A percentile compares a stretch with the other conserved stretches of the same genome.
phyloP scores from a whole-genome alignment of 1,140 invertebrate genomes.

The Macrosteles quadrilineatus region DNA sequence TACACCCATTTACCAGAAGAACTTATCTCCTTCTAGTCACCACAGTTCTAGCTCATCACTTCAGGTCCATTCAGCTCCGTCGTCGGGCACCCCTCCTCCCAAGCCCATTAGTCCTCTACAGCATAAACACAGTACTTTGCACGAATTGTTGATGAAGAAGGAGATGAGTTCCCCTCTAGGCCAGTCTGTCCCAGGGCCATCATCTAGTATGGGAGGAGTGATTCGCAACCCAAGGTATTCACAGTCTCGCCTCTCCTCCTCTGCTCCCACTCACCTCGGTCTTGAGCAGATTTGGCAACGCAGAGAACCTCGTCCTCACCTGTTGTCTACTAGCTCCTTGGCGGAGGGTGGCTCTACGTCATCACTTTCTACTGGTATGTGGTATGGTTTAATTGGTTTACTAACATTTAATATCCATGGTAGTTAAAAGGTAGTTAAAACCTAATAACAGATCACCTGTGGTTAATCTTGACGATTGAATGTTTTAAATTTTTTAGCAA shows the following conservation, averaged over 20 bases:
- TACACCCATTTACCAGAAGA: conserved; percentile 27
- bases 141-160: conserved; percentile 67
- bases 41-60: conserved; percentile 56
- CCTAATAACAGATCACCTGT: too few species aligned
- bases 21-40: conserved; percentile 51
- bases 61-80: conserved; percentile 35
- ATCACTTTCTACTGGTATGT: conserved; percentile 70
- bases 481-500: too few species aligned
- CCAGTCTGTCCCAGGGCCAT: conserved; percentile 58
- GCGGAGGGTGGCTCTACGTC: conserved; percentile 84
- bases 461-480: too few species aligned
- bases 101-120: conserved; percentile 50
- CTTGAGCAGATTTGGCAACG: conserved; percentile 82
- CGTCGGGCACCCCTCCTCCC: conserved; percentile 45
- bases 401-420: too few species aligned
- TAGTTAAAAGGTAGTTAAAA: too few species aligned
- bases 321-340: conserved; percentile 82
- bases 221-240: conserved; percentile 29
- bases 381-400: not conserved
- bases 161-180: conserved; percentile 58
- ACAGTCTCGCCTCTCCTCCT: conserved; percentile 70
- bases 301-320: conserved; percentile 79
- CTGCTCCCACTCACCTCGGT: conserved; percentile 78
- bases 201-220: not conserved
- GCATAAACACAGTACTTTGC: conserved; percentile 56